A percentile compares a stretch with the other conserved stretches of the same genome.
These are phyloP conservation scores for Pocillopora grandis DNA, from an alignment of 92 coral and sea anemone species.

Conservation along the genomic window DNA sequence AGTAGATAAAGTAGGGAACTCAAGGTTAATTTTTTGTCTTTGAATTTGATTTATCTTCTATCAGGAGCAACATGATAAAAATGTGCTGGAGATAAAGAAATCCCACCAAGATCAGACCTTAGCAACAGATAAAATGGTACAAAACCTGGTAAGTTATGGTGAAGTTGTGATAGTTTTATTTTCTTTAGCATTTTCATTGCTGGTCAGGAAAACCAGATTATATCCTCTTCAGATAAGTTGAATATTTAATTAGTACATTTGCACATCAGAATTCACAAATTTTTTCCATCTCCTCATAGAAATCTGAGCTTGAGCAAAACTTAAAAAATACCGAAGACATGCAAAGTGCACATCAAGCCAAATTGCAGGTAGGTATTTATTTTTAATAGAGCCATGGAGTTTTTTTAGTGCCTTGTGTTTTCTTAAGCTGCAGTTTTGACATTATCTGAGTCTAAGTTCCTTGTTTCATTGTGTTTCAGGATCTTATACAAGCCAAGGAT, in stretches of 20 bases:
- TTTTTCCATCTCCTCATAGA: background rate
- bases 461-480: slow-evolving; percentile 46
- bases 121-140: slow-evolving; percentile 57
- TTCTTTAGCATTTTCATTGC: background rate
- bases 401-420: background rate
- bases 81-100: slow-evolving; percentile 52
- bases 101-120: slow-evolving; percentile 66
- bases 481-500: slow-evolving; percentile 69
- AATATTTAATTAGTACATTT: too few species aligned
- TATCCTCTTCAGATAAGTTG: background rate
- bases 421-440: background rate
- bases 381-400: background rate
- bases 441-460: background rate
- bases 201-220: background rate
- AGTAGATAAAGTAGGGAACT: background rate
- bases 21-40: background rate
- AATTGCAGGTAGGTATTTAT: slow-evolving; percentile 31
- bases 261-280: too few species aligned
- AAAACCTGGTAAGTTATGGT: slow-evolving; percentile 31
- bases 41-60: background rate
- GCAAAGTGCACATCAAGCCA: slow-evolving; percentile 36
- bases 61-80: slow-evolving; percentile 56
- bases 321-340: slow-evolving; percentile 32
- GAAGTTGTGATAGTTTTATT: background rate
- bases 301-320: slow-evolving; percentile 31